Percentiles rank a stretch among this genome's conserved stretches.
Conservation (phyloP, 2,113 vertebrate species). For the Phodopus roborovskii region DNA sequence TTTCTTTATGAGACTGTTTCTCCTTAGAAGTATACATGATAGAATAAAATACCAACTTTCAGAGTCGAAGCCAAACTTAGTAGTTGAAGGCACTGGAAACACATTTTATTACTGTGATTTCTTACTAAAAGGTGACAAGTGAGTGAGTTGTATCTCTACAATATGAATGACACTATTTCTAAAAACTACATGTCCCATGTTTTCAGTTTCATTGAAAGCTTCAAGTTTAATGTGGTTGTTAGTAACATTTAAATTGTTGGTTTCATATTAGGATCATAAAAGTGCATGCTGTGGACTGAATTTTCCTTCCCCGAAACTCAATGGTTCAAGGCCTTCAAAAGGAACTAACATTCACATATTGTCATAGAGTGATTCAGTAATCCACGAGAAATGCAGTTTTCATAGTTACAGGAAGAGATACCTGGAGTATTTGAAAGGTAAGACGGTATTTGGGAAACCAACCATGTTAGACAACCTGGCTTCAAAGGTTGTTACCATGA, state of each 20-base stretch:
- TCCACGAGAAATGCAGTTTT: neutral
- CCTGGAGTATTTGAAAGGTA: neutral
- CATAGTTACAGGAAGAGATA: neutral
- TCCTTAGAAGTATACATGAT: neutral
- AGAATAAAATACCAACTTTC: neutral
- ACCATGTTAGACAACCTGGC: neutral
- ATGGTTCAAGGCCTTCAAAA: neutral
- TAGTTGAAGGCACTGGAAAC: neutral
- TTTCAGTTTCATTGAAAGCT: neutral
- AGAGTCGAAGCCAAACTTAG: constrained; percentile 29
- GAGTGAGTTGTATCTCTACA: neutral
- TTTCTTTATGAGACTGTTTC: constrained; percentile 8
- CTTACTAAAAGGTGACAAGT: neutral
- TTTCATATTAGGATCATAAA: neutral
- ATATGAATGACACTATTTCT: neutral
- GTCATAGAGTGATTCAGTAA: neutral
- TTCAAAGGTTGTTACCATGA: neutral
- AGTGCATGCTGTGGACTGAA: neutral
- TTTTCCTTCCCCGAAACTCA: neutral
- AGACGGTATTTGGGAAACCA: neutral
- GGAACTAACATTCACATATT: neutral
- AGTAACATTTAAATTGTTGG: neutral
- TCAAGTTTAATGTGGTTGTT: neutral
- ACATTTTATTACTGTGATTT: neutral
- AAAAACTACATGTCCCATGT: neutral